Conservation (phyloP, 2,113 vertebrate genomes). For the Addax nasomaculatus region DNA sequence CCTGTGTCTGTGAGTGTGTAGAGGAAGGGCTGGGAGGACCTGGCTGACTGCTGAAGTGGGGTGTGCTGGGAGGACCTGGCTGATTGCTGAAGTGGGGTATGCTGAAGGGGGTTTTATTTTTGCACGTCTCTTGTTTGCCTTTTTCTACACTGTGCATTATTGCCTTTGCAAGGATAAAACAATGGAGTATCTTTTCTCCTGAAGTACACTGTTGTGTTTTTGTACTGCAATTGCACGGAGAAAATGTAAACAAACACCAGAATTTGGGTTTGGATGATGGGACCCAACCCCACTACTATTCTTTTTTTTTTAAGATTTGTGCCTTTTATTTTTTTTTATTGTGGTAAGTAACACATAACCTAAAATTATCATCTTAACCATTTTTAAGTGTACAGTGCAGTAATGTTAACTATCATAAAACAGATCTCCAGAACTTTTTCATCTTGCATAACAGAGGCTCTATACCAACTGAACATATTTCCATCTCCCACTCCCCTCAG, state of each 20-base stretch:
- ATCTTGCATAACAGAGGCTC: background rate
- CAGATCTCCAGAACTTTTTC: background rate
- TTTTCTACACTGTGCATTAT: background rate
- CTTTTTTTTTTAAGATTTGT: background rate
- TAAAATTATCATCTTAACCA: background rate
- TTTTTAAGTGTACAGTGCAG: background rate
- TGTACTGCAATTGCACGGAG: background rate
- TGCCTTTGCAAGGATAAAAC: background rate
- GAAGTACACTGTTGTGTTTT: background rate
- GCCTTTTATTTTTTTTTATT: background rate
- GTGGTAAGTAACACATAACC: background rate
- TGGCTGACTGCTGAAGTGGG: background rate
- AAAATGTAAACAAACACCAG: background rate
- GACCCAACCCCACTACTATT: background rate
- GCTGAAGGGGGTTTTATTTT: background rate
- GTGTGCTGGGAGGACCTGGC: background rate
- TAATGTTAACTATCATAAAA: background rate
- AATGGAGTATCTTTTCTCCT: background rate
- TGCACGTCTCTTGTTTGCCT: background rate
- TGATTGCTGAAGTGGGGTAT: background rate
- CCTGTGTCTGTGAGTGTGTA: background rate
- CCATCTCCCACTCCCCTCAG: background rate
- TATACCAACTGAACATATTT: background rate
- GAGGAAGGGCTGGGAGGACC: background rate
- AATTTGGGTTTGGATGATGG: background rate